These are phyloP conservation scores for Elymnias hypermnestra DNA, from an alignment of 1,140 invertebrate genomes.

Conservation along the genomic window DNA sequence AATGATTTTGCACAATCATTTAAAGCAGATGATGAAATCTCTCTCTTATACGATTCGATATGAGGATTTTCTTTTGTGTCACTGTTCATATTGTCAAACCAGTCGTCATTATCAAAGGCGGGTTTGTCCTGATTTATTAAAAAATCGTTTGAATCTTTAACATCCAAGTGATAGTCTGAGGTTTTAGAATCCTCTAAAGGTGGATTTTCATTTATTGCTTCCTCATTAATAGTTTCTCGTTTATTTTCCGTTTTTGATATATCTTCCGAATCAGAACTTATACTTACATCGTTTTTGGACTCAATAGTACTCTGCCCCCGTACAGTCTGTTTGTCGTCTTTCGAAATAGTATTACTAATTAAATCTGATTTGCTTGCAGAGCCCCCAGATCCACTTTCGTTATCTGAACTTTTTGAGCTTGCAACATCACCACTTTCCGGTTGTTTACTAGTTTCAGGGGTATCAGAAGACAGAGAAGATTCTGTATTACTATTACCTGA, in stretches of 20 bases:
- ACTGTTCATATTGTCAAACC: slow-evolving; percentile 34
- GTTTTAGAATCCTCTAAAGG: slow-evolving; percentile 5
- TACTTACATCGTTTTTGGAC: slow-evolving; percentile 19
- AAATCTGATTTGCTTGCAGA: slow-evolving; percentile 15
- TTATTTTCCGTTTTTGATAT: slow-evolving; percentile 42
- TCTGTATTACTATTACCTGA: slow-evolving; percentile 30
- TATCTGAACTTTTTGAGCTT: slow-evolving; percentile 25
- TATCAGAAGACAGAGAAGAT: slow-evolving; percentile 22
- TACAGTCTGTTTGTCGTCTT: slow-evolving; percentile 6
- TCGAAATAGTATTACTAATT: slow-evolving; percentile 15
- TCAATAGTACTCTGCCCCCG: slow-evolving; percentile 10
- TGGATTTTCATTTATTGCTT: slow-evolving; percentile 18
- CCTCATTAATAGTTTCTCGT: slow-evolving; percentile 39
- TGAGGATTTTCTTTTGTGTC: slow-evolving; percentile 15
- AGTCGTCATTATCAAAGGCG: slow-evolving; percentile 33
- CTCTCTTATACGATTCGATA: slow-evolving; percentile 35
- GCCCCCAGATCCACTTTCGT: slow-evolving; percentile 18
- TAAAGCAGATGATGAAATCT: slow-evolving; percentile 22
- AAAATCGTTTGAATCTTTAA: slow-evolving; percentile 12
- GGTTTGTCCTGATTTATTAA: slow-evolving; percentile 14
- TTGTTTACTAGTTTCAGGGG: slow-evolving; percentile 30
- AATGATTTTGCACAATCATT: slow-evolving; percentile 44
- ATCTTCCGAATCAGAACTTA: slow-evolving; percentile 18
- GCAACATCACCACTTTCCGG: slow-evolving; percentile 23
- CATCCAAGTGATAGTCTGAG: slow-evolving; percentile 2